Conservation (phyloP, 2,888 invertebrate species). For the Hoplodrina ambigua region DNA sequence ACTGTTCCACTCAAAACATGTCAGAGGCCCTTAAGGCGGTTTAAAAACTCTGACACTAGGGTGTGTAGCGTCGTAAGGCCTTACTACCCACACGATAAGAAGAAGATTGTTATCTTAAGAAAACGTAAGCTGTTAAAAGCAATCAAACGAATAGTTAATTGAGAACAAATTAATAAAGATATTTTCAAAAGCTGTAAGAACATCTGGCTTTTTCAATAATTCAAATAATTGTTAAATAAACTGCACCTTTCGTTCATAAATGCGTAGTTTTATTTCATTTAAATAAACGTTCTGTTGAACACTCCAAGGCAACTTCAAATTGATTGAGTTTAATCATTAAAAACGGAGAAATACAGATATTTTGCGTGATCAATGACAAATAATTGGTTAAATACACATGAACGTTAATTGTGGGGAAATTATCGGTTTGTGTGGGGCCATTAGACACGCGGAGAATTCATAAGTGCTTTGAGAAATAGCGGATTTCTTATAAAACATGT, state of each 20-base stretch:
- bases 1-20: too few relatives aligned
- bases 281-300: slow-evolving; percentile 35
- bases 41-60: too few relatives aligned
- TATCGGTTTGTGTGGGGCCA: slow-evolving; percentile 19
- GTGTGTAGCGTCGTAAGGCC: too few relatives aligned
- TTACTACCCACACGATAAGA: too few relatives aligned
- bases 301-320: slow-evolving; percentile 43
- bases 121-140: neutral
- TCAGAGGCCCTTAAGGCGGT: too few relatives aligned
- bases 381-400: slow-evolving; percentile 60
- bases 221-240: slow-evolving; percentile 30
- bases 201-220: slow-evolving; percentile 18
- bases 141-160: neutral
- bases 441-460: neutral
- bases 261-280: slow-evolving; percentile 23
- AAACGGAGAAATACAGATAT: slow-evolving; percentile 42
- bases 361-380: slow-evolving; percentile 56
- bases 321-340: slow-evolving; percentile 36
- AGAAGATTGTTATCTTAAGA: too few relatives aligned
- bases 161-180: slow-evolving; percentile 1
- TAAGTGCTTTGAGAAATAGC: neutral
- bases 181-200: slow-evolving; percentile 5
- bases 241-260: slow-evolving; percentile 1
- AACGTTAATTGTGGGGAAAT: slow-evolving; percentile 45
- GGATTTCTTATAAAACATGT: too few relatives aligned